phyloP scores from a whole-genome alignment of 2,113 vertebrate genomes.

The Geococcyx californianus region DNA sequence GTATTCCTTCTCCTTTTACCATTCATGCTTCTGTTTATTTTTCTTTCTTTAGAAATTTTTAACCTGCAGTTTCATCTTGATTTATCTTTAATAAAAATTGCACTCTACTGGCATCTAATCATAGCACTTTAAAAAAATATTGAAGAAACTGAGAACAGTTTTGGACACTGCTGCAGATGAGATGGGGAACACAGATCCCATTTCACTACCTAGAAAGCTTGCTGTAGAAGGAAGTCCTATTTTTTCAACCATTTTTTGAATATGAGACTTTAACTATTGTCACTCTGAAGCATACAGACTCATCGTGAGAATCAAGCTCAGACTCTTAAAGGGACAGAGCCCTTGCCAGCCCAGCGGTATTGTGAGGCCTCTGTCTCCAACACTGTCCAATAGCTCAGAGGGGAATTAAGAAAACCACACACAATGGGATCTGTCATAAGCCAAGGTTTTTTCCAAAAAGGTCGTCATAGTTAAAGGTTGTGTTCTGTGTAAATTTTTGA shows the following conservation, averaged over 20 bases:
- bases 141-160: background rate
- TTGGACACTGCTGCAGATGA: background rate
- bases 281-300: background rate
- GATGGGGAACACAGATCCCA: background rate
- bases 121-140: conserved; percentile 21
- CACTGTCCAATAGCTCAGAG: background rate
- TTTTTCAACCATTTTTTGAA: background rate
- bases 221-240: background rate
- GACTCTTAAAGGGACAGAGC: conserved; percentile 20
- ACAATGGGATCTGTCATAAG: background rate
- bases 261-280: background rate
- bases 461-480: background rate
- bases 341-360: background rate
- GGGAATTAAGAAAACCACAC: background rate
- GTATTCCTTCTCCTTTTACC: conserved; percentile 66
- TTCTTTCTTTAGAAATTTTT: conserved; percentile 69
- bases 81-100: conserved; percentile 58
- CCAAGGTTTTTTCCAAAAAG: background rate
- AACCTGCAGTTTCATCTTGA: conserved; percentile 60
- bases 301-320: background rate
- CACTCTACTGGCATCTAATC: conserved; percentile 34
- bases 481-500: background rate
- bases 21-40: conserved; percentile 72
- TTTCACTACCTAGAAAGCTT: background rate
- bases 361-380: background rate